phyloP scores from a whole-genome alignment of 2,888 invertebrate species.

The Helicoverpa assulta region DNA sequence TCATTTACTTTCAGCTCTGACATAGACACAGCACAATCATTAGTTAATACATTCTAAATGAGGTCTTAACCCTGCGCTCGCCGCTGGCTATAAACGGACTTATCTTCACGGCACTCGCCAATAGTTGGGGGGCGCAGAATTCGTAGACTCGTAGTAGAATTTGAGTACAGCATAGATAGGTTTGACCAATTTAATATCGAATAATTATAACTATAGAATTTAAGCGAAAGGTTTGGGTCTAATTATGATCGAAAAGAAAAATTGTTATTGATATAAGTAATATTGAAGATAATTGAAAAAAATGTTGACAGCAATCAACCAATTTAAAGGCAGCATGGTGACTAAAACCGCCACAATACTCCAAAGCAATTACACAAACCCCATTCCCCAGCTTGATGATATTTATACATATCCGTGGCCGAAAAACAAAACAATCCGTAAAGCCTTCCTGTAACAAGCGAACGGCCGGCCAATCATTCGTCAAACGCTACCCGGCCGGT shows the following conservation, averaged over 20 bases:
- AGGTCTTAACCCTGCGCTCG: constrained; percentile 42
- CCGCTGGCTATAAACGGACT: constrained; percentile 35
- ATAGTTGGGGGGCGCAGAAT: constrained; percentile 20
- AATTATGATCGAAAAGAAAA: too few relatives aligned
- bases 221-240: too few relatives aligned
- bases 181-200: too few relatives aligned
- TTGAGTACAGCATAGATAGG: too few relatives aligned
- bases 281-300: too few relatives aligned
- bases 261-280: too few relatives aligned
- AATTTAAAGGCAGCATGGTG: constrained; percentile 25
- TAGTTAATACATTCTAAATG: constrained; percentile 50
- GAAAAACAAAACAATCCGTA: constrained; percentile 78
- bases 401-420: constrained; percentile 65
- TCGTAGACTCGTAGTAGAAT: not conserved
- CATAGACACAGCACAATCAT: constrained; percentile 19
- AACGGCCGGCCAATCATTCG: constrained; percentile 87
- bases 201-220: too few relatives aligned
- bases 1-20: not conserved
- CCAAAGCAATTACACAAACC: constrained; percentile 37
- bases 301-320: not conserved
- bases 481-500: constrained; percentile 83
- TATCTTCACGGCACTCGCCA: constrained; percentile 28
- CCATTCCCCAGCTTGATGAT: constrained; percentile 46
- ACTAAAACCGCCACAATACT: constrained; percentile 35
- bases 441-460: constrained; percentile 77